These are phyloP conservation scores for Apoda limacodes DNA, from an alignment of 2,888 invertebrate species.

Conservation along the genomic window DNA sequence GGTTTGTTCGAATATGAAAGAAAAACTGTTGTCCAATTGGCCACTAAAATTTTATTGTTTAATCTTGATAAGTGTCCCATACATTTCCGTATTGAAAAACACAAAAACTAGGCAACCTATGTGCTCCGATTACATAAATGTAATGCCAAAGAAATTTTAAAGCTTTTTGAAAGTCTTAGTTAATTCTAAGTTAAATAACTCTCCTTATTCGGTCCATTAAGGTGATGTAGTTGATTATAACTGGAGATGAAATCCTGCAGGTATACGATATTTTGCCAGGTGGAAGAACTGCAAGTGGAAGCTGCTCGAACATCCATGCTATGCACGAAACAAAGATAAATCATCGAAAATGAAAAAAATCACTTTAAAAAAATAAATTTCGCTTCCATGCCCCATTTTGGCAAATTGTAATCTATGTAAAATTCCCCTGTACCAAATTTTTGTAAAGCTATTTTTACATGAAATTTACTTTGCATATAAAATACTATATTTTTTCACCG, in stretches of 20 bases:
- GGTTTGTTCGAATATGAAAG: too few relatives aligned
- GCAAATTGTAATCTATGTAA: constrained; percentile 53
- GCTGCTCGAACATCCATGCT: constrained; percentile 76
- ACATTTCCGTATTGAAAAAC: too few relatives aligned
- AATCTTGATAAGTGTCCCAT: too few relatives aligned
- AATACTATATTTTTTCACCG: constrained; percentile 51
- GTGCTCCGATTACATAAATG: too few relatives aligned
- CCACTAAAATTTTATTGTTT: too few relatives aligned
- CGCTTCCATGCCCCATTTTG: constrained; percentile 51
- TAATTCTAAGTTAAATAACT: too few relatives aligned
- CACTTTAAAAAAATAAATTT: constrained; percentile 62
- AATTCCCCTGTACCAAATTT: constrained; percentile 50
- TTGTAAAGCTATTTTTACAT: constrained; percentile 67
- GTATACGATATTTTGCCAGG: constrained; percentile 88
- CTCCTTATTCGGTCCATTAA: too few relatives aligned
- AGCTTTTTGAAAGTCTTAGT: too few relatives aligned
- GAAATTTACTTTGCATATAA: constrained; percentile 45
- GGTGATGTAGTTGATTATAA: constrained; percentile 69
- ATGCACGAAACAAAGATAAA: constrained; percentile 73
- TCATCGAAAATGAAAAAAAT: constrained; percentile 58
- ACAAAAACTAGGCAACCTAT: too few relatives aligned
- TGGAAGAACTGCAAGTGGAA: constrained; percentile 86
- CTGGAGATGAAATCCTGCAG: constrained; percentile 72
- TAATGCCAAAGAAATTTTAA: too few relatives aligned
- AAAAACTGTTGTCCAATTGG: too few relatives aligned